These are phyloP conservation scores for Zaprionus camerounensis DNA, from an alignment of 1,140 invertebrate species.

Conservation along the genomic window DNA sequence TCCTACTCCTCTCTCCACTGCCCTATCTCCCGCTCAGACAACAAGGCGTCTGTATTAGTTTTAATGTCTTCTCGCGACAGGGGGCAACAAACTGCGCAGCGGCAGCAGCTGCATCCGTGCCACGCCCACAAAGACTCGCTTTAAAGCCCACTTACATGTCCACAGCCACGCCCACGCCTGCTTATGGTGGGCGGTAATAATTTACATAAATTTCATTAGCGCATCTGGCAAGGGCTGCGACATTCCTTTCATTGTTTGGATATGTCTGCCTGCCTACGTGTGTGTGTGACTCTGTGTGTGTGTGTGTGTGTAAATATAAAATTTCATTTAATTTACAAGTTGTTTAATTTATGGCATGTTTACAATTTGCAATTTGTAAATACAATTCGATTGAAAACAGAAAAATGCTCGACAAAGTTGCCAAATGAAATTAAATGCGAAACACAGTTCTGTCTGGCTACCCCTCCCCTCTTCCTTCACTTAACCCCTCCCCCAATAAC, in stretches of 20 bases:
- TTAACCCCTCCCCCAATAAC: constrained; percentile 4
- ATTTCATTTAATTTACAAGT: constrained; percentile 76
- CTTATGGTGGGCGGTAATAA: constrained; percentile 63
- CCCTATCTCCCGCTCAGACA: constrained; percentile 31
- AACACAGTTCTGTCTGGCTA: constrained; percentile 44
- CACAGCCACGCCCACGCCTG: constrained; percentile 41
- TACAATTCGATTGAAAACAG: constrained; percentile 72
- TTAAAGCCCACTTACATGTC: constrained; percentile 23
- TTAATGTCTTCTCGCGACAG: constrained; percentile 64
- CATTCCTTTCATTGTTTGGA: constrained; percentile 42
- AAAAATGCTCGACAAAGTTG: constrained; percentile 65
- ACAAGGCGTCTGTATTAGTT: constrained; percentile 77
- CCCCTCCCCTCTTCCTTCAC: not conserved
- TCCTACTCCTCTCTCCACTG: not conserved
- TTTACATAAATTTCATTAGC: constrained; percentile 80
- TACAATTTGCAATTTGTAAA: constrained; percentile 75
- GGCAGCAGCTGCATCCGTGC: constrained; percentile 17
- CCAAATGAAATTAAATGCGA: constrained; percentile 74
- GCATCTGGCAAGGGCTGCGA: constrained; percentile 56
- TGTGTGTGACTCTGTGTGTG: constrained; percentile 6
- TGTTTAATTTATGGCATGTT: constrained; percentile 80
- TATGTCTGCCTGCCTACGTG: not conserved
- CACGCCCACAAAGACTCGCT: not conserved
- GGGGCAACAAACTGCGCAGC: constrained; percentile 69
- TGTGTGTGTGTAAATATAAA: constrained; percentile 48